Evolutionary conservation across 92 coral and sea anemone species (phyloP).

Genomic region (Muricea muricata): DNA sequence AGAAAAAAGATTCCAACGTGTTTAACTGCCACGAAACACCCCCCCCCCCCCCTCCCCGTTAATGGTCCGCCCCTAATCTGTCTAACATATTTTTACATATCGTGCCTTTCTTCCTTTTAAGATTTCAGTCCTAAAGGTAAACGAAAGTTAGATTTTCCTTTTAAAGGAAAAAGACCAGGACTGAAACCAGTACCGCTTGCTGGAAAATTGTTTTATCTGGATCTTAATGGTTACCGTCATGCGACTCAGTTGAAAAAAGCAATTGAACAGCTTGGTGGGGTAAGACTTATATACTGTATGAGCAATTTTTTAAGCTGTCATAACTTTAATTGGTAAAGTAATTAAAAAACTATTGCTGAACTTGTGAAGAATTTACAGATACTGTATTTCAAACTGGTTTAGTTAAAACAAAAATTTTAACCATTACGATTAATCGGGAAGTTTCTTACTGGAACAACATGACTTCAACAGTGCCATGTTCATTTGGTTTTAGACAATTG

Average conservation of each 20-base stretch:
- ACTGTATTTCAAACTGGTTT: too few relatives aligned
- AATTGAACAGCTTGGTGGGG: constrained; percentile 91
- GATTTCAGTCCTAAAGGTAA: constrained; percentile 96
- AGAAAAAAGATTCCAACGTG: too few relatives aligned
- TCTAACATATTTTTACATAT: background rate
- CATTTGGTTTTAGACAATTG: constrained; percentile 67
- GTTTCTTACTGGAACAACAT: background rate
- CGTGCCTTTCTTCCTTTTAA: constrained; percentile 26
- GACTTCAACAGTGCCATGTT: background rate
- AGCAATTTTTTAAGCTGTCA: too few relatives aligned
- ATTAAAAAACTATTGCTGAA: too few relatives aligned
- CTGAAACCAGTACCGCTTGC: constrained; percentile 74
- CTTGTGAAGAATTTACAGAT: too few relatives aligned
- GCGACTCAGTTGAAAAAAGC: constrained; percentile 62
- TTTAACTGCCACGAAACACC: too few relatives aligned
- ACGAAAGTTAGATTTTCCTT: constrained; percentile 83
- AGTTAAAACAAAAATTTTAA: too few relatives aligned
- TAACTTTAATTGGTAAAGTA: too few relatives aligned
- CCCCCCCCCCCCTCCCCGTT: too few relatives aligned
- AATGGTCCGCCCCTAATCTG: too few relatives aligned
- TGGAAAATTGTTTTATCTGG: constrained; percentile 83
- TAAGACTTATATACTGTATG: constrained; percentile 36
- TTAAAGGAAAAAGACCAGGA: constrained; percentile 50
- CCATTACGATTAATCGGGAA: too few relatives aligned
- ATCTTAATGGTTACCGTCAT: constrained; percentile 77